Conservation (phyloP, 2,113 vertebrate genomes). For the Apodemus sylvaticus region DNA sequence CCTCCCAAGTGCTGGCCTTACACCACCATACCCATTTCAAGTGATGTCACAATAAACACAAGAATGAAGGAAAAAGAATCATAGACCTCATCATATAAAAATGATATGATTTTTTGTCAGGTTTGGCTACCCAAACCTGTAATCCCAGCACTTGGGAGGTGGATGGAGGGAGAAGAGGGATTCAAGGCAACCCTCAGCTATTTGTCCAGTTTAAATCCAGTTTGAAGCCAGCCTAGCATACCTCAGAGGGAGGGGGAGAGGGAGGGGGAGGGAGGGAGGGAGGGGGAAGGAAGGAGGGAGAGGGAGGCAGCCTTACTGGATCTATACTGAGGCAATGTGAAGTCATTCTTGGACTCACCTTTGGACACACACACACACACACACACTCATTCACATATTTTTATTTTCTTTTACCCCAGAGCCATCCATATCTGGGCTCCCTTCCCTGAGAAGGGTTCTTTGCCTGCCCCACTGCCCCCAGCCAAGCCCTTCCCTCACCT, state of each 20-base stretch:
- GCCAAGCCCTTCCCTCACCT: neutral
- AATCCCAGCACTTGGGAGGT: neutral
- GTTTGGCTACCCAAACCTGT: neutral
- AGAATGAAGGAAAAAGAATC: constrained; percentile 41
- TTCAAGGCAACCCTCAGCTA: neutral
- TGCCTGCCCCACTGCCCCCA: neutral
- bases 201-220: neutral
- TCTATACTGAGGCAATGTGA: neutral
- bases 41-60: neutral
- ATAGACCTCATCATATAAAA: constrained; percentile 9
- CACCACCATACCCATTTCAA: neutral
- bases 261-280: neutral
- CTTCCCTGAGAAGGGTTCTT: neutral
- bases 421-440: neutral
- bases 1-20: neutral
- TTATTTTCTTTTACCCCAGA: neutral
- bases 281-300: neutral
- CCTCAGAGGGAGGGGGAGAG: neutral
- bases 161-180: neutral
- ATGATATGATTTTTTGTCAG: neutral
- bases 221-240: neutral
- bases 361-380: no score
- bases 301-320: neutral
- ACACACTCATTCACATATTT: neutral
- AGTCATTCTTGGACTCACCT: neutral